Conservation (phyloP, 2,888 invertebrate species). For the Orchestes rusci region DNA sequence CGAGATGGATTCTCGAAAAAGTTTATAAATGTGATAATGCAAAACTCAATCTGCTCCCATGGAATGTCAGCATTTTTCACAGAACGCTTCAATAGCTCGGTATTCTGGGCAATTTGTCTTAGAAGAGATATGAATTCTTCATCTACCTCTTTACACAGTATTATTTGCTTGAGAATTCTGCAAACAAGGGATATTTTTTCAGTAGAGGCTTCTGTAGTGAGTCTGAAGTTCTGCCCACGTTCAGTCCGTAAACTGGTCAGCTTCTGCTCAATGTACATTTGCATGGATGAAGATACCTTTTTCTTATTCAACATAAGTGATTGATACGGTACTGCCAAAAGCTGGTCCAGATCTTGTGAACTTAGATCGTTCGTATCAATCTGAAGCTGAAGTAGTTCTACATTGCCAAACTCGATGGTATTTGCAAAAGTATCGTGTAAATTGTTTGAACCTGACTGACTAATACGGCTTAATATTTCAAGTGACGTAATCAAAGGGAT, state of each 20-base stretch:
- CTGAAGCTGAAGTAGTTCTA: not conserved
- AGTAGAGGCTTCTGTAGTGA: not conserved
- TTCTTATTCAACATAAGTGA: not conserved
- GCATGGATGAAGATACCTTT: not conserved
- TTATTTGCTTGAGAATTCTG: too few relatives aligned
- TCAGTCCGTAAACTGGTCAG: not conserved
- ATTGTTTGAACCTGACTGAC: too few relatives aligned
- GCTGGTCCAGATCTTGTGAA: not conserved
- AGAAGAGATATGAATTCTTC: not conserved
- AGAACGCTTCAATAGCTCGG: not conserved
- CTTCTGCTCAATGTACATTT: not conserved
- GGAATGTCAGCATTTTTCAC: not conserved
- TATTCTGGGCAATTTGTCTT: not conserved
- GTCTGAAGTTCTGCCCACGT: not conserved
- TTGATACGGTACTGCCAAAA: not conserved
- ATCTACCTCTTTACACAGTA: not conserved
- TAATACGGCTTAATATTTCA: not conserved
- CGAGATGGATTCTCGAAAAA: not conserved
- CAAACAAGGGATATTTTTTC: not conserved
- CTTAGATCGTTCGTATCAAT: not conserved
- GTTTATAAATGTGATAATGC: conserved; percentile 1
- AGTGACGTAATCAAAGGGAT: not conserved
- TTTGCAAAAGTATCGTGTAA: not conserved
- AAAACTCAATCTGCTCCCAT: conserved; percentile 1
- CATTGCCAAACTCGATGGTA: not conserved